Evolutionary conservation across 2,888 invertebrate genomes (phyloP), one percentile per base, ranked within the genome.

Genomic region (Conus canariensis): DNA sequence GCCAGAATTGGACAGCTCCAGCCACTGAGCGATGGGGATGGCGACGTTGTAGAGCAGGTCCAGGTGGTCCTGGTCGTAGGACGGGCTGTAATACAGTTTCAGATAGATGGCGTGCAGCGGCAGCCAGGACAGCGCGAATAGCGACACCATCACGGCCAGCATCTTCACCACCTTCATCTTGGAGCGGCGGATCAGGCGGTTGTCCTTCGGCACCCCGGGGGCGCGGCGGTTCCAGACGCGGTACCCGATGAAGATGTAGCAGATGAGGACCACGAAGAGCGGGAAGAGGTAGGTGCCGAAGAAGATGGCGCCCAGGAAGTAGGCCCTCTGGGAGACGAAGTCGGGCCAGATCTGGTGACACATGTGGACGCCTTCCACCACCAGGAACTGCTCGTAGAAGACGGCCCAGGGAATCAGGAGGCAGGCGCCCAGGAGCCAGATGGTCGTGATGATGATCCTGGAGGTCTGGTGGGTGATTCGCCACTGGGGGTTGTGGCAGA

Each of bases 1-100:
- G 97, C 99, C 99, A 45, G 98, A 98, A 96, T 99, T 99, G 30
- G 98, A 98, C 0, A 98, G 98, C 5, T 99, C 99, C 86, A 99
- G 97, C 98, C 99, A 99, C 96, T 99, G 99, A 0, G 99, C 98
- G 88, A 99, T 97, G 7, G 99, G 99, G 30, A 98, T 98, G 12
- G 94, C 92, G 9, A 94, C 91, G 87, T 93, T 92, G 98, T 98
- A 96, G 98, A 99, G 4, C 98, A 98, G 82, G 77, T 90, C 82
- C 4, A 98, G 97, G 5, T 93, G 92, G 19, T 88, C 89, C 25
- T 91, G 86, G 74, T 90, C 74, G 16, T 89, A 70, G 30, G 91
- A 91, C 0, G 92, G 90, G 98, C 98, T 97, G 98, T 98, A 95
- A 89, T 98, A 98, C 94, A 98, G 97, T 94, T 89, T 90, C 4